Evolutionary conservation across 2,888 invertebrate genomes (phyloP), one percentile per base, ranked within the genome.

Genomic region (Gnatocerus cornutus): DNA sequence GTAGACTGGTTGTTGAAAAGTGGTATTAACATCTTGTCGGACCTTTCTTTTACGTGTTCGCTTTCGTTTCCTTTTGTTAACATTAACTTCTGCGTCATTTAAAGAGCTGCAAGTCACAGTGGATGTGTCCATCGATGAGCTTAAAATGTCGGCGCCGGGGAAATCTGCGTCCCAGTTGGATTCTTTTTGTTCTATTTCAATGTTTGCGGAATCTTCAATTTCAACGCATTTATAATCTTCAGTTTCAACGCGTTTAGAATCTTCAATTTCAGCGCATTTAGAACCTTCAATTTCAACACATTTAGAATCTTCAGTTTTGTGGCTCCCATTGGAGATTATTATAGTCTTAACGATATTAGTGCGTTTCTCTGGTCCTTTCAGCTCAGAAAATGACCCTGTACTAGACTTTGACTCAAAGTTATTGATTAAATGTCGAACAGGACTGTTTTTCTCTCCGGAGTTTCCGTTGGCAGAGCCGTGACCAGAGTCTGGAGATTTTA

Each of bases 331-430:
- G 9, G 48, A 68, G 27, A 50, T 41, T 13, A 55, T 61, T 63
- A 62, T 68, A 12, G 52, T 61, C 55, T 13, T 72, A 68, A 9
- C 68, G 46, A 48, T 69, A 67, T 41, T 75, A 71, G 48, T 67
- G 33, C 29, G 14, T 13, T 43, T 63, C 41, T 61, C 16, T 10
- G 14, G 21, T 56, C 10, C 13, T 7, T 9, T 41, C 1, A n/a
- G 69, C 58, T 21, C 21, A 21, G 21, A 21, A 21, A 21, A 21
- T 1, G 21, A 21, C 21, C 21, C 21, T 21, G 59, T 71, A 12
- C 10, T 37, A 8, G 68, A 77, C 9, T 30, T 53, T 13, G 8
- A 12, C 13, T 53, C 37, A 37, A 55, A 55, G 4, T n/a, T 21
- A 10, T 50, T 29, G 10, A 50, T 27, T 3, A 43, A 12, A 27